Percentiles rank a stretch among this genome's conserved stretches.
These are phyloP conservation scores for Menidia beryllina DNA, from an alignment of 2,113 vertebrate genomes.

Conservation along the genomic window DNA sequence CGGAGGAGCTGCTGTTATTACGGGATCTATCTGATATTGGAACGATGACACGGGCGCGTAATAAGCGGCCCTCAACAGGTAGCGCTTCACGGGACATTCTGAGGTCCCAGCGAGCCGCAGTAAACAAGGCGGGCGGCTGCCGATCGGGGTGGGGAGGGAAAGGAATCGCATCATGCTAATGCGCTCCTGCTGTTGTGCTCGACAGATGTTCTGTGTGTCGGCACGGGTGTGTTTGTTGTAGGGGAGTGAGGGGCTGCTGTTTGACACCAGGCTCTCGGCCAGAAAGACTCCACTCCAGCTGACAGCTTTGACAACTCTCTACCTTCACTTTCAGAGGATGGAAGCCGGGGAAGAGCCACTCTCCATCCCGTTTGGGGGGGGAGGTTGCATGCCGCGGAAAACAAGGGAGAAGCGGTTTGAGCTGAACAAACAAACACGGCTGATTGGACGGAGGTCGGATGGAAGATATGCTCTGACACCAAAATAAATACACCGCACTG, in stretches of 20 bases:
- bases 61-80: slow-evolving; percentile 55
- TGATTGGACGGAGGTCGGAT: slow-evolving; percentile 72
- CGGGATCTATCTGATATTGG: slow-evolving; percentile 41
- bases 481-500: slow-evolving; percentile 82
- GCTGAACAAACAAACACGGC: slow-evolving; percentile 81
- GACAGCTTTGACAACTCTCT: slow-evolving; percentile 75
- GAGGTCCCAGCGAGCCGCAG: slow-evolving; percentile 24
- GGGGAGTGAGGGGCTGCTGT: slow-evolving; percentile 64
- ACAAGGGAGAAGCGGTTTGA: slow-evolving; percentile 81
- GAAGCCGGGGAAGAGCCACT: slow-evolving; percentile 46
- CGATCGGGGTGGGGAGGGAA: slow-evolving; percentile 48
- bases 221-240: slow-evolving; percentile 54
- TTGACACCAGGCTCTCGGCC: slow-evolving; percentile 71
- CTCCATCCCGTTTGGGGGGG: slow-evolving; percentile 69
- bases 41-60: slow-evolving; percentile 58
- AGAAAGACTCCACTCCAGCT: slow-evolving; percentile 71
- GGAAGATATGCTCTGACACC: slow-evolving; percentile 65
- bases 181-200: slow-evolving; percentile 9
- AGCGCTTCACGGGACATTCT: slow-evolving; percentile 1
- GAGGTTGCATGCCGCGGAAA: slow-evolving; percentile 61
- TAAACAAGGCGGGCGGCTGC: slow-evolving; percentile 31
- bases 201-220: slow-evolving; percentile 58
- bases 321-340: slow-evolving; percentile 39
- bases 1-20: slow-evolving; percentile 65
- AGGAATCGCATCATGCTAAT: slow-evolving; percentile 23